A percentile compares a stretch with the other conserved stretches of the same genome.
These are phyloP conservation scores for Cyprinella venusta DNA, from an alignment of 2,797 vertebrate species.

Conservation along the genomic window DNA sequence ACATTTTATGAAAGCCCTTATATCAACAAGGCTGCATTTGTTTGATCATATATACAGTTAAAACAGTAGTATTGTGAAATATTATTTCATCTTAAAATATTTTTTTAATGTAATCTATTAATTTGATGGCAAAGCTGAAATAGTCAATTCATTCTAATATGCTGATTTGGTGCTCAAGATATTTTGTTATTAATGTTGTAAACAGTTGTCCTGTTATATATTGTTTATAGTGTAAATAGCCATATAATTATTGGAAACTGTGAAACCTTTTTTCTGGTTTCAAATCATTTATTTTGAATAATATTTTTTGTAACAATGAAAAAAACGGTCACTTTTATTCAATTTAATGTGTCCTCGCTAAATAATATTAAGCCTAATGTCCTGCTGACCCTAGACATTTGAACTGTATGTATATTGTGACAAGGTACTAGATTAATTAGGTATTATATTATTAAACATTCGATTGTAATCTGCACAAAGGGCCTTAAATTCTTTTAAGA, in stretches of 20 bases:
- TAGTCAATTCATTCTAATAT: no score
- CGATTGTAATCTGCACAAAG: background rate
- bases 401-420: background rate
- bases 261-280: background rate
- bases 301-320: background rate
- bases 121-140: no score
- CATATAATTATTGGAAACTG: no score
- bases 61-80: background rate
- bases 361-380: background rate
- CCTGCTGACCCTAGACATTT: background rate
- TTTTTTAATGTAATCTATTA: background rate
- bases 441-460: background rate
- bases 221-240: no score
- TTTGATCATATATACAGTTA: background rate
- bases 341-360: background rate
- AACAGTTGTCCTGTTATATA: background rate
- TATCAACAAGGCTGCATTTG: background rate
- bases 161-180: background rate
- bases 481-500: background rate
- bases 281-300: background rate
- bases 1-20: background rate
- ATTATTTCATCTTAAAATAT: background rate
- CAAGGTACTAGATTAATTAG: background rate
- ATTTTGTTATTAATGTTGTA: background rate
- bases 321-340: background rate